phyloP scores from a whole-genome alignment of 2,888 invertebrate species.

The Iphiclides podalirius region DNA sequence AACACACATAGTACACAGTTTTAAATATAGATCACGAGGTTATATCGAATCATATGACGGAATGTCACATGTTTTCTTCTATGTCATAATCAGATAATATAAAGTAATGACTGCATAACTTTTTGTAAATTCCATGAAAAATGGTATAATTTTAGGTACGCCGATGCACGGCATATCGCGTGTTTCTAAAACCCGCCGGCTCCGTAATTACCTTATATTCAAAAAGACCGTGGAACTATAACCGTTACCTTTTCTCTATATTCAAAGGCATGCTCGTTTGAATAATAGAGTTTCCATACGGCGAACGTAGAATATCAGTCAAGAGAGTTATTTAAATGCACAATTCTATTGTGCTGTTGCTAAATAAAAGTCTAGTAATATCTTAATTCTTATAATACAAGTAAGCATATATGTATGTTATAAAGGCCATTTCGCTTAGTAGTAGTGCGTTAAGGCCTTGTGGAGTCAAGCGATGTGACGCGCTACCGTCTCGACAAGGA shows the following conservation, averaged over 20 bases:
- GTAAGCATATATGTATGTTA: too few species aligned
- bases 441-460: too few species aligned
- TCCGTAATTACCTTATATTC: slow-evolving; percentile 52
- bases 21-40: too few species aligned
- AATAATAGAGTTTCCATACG: slow-evolving; percentile 1
- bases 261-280: slow-evolving; percentile 1
- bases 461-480: too few species aligned
- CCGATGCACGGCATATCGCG: slow-evolving; percentile 49
- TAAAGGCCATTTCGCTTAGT: too few species aligned
- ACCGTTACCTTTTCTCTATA: slow-evolving; percentile 40
- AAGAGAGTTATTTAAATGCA: neutral
- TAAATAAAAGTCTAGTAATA: too few species aligned
- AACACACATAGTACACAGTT: too few species aligned
- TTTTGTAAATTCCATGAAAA: slow-evolving; percentile 9
- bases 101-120: neutral
- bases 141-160: slow-evolving; percentile 29
- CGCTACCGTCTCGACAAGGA: too few species aligned
- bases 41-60: too few species aligned
- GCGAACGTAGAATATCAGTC: neutral
- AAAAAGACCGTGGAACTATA: slow-evolving; percentile 50
- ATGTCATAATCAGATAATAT: neutral
- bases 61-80: neutral
- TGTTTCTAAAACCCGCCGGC: slow-evolving; percentile 39
- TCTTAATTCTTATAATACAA: too few species aligned
- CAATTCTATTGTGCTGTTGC: too few species aligned